Evolutionary conservation across 2,888 invertebrate genomes (phyloP).

Genomic region (Agriopis aurantiaria): DNA sequence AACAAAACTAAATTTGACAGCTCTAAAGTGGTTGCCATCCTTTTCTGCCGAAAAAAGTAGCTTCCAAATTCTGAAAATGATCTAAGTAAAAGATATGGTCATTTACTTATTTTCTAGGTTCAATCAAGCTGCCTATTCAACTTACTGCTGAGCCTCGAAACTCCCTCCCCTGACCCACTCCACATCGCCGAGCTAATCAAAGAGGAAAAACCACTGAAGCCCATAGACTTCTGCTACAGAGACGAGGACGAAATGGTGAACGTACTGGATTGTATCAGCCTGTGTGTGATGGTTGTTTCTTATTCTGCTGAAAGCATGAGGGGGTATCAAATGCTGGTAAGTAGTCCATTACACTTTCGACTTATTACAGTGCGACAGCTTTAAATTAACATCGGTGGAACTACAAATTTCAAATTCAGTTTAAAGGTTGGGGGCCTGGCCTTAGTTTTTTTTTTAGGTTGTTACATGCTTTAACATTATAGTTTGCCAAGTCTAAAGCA

Average conservation of each 20-base stretch:
- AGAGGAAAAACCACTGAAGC: conserved; percentile 95
- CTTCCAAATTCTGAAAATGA: too few relatives aligned
- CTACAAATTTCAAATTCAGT: too few relatives aligned
- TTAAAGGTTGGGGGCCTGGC: too few relatives aligned
- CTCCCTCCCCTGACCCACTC: conserved; percentile 97
- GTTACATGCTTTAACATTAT: too few relatives aligned
- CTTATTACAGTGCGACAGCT: neutral
- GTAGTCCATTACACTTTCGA: conserved; percentile 51
- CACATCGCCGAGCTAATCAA: conserved; percentile 97
- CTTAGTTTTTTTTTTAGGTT: too few relatives aligned
- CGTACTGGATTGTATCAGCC: conserved; percentile 98
- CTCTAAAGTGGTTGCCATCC: too few relatives aligned
- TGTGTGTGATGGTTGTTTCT: conserved; percentile 99
- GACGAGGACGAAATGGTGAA: conserved; percentile 99
- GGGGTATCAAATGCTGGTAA: conserved; percentile 96
- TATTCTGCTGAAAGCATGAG: conserved; percentile 98
- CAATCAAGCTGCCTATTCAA: conserved; percentile 97
- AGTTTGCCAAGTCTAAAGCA: too few relatives aligned
- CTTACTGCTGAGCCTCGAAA: conserved; percentile 95
- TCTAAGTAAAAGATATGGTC: neutral
- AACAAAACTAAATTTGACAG: too few relatives aligned
- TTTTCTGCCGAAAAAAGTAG: too few relatives aligned
- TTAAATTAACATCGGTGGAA: neutral
- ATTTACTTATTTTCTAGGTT: conserved; percentile 85
- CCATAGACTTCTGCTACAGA: conserved; percentile 99